Conservation (phyloP, 2,797 vertebrate genomes). For the Pelochelys cantorii region DNA sequence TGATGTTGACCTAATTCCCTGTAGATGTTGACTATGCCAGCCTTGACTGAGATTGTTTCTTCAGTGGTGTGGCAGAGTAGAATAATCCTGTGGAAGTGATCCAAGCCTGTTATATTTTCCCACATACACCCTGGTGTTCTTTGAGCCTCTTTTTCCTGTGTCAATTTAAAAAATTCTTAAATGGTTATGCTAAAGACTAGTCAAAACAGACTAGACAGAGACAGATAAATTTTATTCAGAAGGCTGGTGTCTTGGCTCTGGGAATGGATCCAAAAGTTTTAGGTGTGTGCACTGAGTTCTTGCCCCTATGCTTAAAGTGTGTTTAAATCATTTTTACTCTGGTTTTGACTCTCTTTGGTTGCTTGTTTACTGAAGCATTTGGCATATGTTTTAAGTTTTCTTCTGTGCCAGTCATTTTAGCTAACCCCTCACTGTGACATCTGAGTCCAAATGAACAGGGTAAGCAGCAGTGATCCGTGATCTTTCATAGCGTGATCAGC, state of each 20-base stretch:
- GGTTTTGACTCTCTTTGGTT: constrained; percentile 37
- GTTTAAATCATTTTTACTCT: constrained; percentile 10
- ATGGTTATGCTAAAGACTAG: constrained; percentile 9
- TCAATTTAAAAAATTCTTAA: constrained; percentile 45
- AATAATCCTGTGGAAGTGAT: constrained; percentile 42
- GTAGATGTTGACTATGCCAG: constrained; percentile 4
- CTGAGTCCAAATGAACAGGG: fast-evolving
- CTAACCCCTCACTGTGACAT: not conserved
- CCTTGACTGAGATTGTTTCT: constrained; percentile 49
- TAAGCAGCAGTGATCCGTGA: no score
- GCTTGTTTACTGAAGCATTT: not conserved
- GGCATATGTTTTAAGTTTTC: not conserved
- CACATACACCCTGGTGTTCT: constrained; percentile 43
- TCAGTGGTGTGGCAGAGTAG: not conserved
- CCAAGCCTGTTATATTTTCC: constrained; percentile 37
- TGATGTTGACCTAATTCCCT: constrained; percentile 41
- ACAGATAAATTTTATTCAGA: not conserved
- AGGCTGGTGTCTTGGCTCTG: constrained; percentile 35
- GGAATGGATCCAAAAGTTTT: constrained; percentile 33
- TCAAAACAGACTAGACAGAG: not conserved
- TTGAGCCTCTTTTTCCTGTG: constrained; percentile 39
- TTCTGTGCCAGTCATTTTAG: not conserved
- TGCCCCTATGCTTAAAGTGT: constrained; percentile 15
- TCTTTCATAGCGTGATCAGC: not conserved
- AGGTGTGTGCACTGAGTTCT: constrained; percentile 1